Evolutionary conservation across 2,888 invertebrate species (phyloP), one percentile per base, ranked within the genome.

Genomic region (Rhagonycha fulva): DNA sequence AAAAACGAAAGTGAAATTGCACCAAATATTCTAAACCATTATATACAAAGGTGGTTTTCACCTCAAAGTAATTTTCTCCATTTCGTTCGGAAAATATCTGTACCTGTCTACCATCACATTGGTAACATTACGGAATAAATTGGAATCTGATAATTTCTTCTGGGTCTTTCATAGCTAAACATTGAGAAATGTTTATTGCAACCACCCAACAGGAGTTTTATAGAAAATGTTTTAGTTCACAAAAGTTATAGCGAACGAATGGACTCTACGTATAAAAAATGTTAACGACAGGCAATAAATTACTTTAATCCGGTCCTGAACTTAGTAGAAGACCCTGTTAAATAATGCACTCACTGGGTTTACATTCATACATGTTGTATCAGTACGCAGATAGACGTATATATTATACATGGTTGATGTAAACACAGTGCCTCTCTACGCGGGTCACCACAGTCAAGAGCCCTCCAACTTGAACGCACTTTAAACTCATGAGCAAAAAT

Each of bases 301-400:
- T 83, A 80, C 74, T 74, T 62, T 71, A 76, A 74, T 79, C 80
- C 81, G 80, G 78, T 79, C 82, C 80, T 82, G 81, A 80, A 79
- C 80, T 79, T 75, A 72, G 74, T 75, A 76, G 78, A 75, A 78
- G 76, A 80, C 81, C 80, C 81, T 81, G 80, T 83, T 85, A 83
- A 85, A 86, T 86, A 86, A 86, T 86, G 84, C 83, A 86, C 82
- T 82, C 82, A 78, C 81, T 78, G 83, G 84, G 83, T 85, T 84
- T 84, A 83, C 84, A 85, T 83, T 84, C 85, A 85, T 87, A 81
- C 84, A 87, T 85, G 82, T 86, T 86, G 86, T 84, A 87, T 84
- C 82, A 84, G 84, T 81, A 86, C 86, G 86, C 85, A 86, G 86
- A 87, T 87, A 86, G 86, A 84, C 82, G 84, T 84, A 86, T 86